Base-by-base conservation (phyloP, 2,797 vertebrate genomes). In the Pogonophryne albipinna region DNA sequence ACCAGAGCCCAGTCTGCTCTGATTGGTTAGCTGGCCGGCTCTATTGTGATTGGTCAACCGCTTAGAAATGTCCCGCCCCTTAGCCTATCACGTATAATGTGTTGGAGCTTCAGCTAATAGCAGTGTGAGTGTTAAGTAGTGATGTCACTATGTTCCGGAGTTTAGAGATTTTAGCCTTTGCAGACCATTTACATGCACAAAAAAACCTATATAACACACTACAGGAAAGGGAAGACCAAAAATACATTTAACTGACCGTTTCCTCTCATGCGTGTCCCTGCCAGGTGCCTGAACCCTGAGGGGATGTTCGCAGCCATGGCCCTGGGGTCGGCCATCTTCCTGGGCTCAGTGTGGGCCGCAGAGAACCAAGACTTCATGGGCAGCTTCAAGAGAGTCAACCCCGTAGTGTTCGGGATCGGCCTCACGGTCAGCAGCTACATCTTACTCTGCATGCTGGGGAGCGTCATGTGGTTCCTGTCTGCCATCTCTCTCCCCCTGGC, bases 401-500 rank as follows among this genome's bases (percentile, higher is more conserved):
- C 98, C 52, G 91, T 94, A 0, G 81, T 90, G 0, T 99, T 98
- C 20, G 89, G 98, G 6, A 52, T 96, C 55, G 91, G 84, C 17
- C 91, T 98, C 83, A 94, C 99, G 95, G 61, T 96, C 20, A 93
- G 94, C 68, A 98, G 97, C 92, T 98, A 97, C 92, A 78, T 98
- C 60, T 57, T 98, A 77, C 95, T 98, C 60, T 97, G 95, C n/a
- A 89, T 98, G 72, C 94, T 98, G 20, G 97, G 97, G 5, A 97
- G 97, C 0, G 96, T 99, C 79, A 96, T 98, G 96, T 97, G 98
- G 65, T 97, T 99, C 79, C 92, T 97, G 88, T 93, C 96, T 2
- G 97, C 97, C 49, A 96, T 99, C 94, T 97, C 96, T 0, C 94
- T 99, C 76, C 98, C 98, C 69, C 90, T 99, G 67, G 82, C 96